Evolutionary conservation across 2,797 vertebrate species (phyloP).

Genomic region (Lagocephalus sceleratus): DNA sequence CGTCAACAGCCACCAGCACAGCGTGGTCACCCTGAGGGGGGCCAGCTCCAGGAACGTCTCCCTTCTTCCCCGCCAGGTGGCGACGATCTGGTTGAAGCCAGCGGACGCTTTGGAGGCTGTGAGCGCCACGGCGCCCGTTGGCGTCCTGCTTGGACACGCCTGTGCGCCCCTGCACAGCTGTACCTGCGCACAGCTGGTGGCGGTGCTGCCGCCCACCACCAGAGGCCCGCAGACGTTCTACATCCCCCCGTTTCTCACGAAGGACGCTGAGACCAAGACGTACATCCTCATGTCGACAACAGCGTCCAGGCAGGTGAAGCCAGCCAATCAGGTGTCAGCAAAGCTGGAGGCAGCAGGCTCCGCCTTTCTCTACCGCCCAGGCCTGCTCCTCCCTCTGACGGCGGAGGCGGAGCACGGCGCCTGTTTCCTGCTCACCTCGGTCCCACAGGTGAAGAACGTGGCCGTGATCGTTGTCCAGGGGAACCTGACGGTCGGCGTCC

Average conservation of each 20-base stretch:
- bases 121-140: background rate
- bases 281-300: slow-evolving; percentile 35
- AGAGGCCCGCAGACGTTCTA: slow-evolving; percentile 6
- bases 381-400: slow-evolving; percentile 61
- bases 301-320: accelerated
- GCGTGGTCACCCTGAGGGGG: slow-evolving; percentile 17
- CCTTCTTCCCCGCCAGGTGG: background rate
- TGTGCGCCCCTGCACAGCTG: slow-evolving; percentile 48
- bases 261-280: accelerated
- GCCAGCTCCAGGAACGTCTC: accelerated
- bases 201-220: slow-evolving; percentile 30
- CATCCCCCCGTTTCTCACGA: slow-evolving; percentile 24
- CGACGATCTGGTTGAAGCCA: slow-evolving; percentile 19
- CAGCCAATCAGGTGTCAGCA: accelerated
- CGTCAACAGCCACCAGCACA: slow-evolving; percentile 19
- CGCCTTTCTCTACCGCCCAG: slow-evolving; percentile 41
- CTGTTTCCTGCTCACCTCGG: slow-evolving; percentile 47
- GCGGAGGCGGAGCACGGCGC: slow-evolving; percentile 49
- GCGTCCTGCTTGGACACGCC: slow-evolving; percentile 59
- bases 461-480: slow-evolving; percentile 51
- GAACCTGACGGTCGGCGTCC: background rate
- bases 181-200: slow-evolving; percentile 57
- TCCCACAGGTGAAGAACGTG: accelerated
- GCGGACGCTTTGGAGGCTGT: accelerated
- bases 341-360: background rate